These are phyloP conservation scores for Orussus abietinus DNA, from an alignment of 1,140 invertebrate genomes.

Conservation along the genomic window DNA sequence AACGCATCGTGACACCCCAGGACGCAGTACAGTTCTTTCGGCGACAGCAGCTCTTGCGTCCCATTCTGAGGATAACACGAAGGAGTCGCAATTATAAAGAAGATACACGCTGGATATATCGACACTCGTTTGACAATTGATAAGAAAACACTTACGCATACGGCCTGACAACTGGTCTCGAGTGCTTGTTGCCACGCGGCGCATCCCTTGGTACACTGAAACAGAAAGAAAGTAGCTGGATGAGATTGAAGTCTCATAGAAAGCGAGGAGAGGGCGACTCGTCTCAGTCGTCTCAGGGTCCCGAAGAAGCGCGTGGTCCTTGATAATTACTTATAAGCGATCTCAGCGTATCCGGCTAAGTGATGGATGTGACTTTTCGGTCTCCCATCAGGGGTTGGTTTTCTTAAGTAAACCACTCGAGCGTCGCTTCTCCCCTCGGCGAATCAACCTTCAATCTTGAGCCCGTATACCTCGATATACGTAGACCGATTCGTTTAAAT, in stretches of 20 bases:
- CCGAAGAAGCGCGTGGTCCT: conserved; percentile 6
- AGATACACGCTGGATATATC: too few relatives aligned
- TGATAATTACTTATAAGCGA: conserved; percentile 16
- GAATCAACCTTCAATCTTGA: too few relatives aligned
- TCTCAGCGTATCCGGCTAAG: conserved; percentile 17
- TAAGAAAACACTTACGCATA: conserved; percentile 67
- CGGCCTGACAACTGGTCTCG: conserved; percentile 62
- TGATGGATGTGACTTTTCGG: conserved; percentile 18
- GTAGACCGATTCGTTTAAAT: too few relatives aligned
- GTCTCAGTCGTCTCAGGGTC: too few relatives aligned
- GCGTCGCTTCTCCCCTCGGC: too few relatives aligned
- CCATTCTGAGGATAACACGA: too few relatives aligned
- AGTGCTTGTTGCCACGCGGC: conserved; percentile 64
- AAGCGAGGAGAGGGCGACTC: too few relatives aligned
- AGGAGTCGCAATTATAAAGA: too few relatives aligned
- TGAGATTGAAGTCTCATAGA: too few relatives aligned
- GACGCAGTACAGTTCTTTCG: conserved; percentile 72
- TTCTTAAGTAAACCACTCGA: too few relatives aligned
- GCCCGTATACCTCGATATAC: too few relatives aligned
- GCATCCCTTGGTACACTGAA: conserved; percentile 68
- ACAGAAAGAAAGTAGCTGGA: conserved; percentile 35
- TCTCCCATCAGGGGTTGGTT: neutral
- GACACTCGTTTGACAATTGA: too few relatives aligned
- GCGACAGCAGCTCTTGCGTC: conserved; percentile 61
- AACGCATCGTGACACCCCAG: conserved; percentile 76